These are phyloP conservation scores for Gyps fulvus DNA, from an alignment of 2,113 vertebrate species.

Conservation along the genomic window DNA sequence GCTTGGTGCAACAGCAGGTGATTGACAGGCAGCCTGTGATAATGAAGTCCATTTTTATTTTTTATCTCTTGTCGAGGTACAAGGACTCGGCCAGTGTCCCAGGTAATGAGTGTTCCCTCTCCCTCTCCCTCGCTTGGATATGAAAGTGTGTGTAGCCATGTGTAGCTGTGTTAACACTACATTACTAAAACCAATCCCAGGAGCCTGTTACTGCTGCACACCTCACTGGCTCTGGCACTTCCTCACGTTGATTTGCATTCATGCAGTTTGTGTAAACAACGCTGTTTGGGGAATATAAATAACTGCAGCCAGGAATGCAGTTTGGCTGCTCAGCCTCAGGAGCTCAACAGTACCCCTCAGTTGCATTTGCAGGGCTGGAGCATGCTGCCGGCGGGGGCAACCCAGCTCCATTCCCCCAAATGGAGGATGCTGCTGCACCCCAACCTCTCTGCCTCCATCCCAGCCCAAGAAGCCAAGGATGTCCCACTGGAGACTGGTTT, in stretches of 20 bases:
- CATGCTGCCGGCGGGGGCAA: not conserved
- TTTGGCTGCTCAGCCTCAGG: slow-evolving; percentile 1
- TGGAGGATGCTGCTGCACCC: not conserved
- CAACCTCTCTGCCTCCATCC: not conserved
- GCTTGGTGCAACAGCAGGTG: not conserved
- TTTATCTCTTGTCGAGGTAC: slow-evolving; percentile 57
- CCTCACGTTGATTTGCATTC: slow-evolving; percentile 75
- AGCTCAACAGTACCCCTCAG: slow-evolving; percentile 29
- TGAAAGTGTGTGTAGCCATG: slow-evolving; percentile 73
- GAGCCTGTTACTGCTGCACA: slow-evolving; percentile 68
- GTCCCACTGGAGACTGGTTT: not conserved
- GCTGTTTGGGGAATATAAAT: slow-evolving; percentile 72
- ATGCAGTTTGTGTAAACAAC: slow-evolving; percentile 76
- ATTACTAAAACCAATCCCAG: slow-evolving; percentile 74
- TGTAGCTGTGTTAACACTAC: slow-evolving; percentile 77
- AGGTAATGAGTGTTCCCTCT: slow-evolving; percentile 52
- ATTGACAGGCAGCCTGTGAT: slow-evolving; percentile 28
- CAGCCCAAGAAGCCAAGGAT: not conserved
- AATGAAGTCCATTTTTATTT: slow-evolving; percentile 55
- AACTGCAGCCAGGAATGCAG: slow-evolving; percentile 61
- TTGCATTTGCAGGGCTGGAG: not conserved
- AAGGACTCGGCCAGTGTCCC: slow-evolving; percentile 63
- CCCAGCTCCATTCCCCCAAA: not conserved
- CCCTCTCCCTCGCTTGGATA: slow-evolving; percentile 14
- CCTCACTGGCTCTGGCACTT: slow-evolving; percentile 58